Percentiles rank a stretch among this genome's conserved stretches.
These are phyloP conservation scores for Girardia tigrina DNA, from an alignment of 2,888 invertebrate species.

Conservation along the genomic window DNA sequence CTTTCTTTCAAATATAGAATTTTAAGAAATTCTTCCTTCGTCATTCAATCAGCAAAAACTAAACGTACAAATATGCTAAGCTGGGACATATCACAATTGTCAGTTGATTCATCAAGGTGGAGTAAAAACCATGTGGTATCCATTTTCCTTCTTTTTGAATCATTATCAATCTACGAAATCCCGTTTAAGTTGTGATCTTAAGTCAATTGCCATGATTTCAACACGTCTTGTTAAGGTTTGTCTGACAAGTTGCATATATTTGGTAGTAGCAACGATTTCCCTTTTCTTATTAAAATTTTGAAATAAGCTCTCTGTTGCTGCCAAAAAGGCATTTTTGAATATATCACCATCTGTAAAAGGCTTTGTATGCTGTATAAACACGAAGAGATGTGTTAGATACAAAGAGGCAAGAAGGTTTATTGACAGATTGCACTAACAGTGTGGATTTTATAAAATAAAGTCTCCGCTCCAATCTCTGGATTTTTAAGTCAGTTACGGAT, in stretches of 20 bases:
- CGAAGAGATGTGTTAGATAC: too few relatives aligned
- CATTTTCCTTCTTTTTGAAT: too few relatives aligned
- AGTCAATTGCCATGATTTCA: not conserved
- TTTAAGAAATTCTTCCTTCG: not conserved
- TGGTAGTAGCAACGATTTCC: not conserved
- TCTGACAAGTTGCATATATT: not conserved
- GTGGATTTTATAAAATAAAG: too few relatives aligned
- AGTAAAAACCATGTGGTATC: not conserved
- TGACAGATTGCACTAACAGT: too few relatives aligned
- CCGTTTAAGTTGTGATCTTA: not conserved
- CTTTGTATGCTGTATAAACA: not conserved
- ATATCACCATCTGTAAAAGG: not conserved
- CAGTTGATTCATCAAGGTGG: not conserved
- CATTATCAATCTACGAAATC: not conserved
- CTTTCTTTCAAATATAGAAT: not conserved
- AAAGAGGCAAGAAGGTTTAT: too few relatives aligned
- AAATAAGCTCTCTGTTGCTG: not conserved
- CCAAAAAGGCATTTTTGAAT: not conserved
- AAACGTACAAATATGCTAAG: not conserved
- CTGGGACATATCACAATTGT: not conserved
- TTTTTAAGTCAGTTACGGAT: too few relatives aligned
- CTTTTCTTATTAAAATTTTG: not conserved
- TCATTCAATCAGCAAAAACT: not conserved
- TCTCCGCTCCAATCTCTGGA: too few relatives aligned
- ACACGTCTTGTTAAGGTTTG: not conserved